A percentile compares a stretch with the other conserved stretches of the same genome.
These are phyloP conservation scores for Ciona savignyi DNA, from an alignment of 23 tunicate species.

Conservation along the genomic window DNA sequence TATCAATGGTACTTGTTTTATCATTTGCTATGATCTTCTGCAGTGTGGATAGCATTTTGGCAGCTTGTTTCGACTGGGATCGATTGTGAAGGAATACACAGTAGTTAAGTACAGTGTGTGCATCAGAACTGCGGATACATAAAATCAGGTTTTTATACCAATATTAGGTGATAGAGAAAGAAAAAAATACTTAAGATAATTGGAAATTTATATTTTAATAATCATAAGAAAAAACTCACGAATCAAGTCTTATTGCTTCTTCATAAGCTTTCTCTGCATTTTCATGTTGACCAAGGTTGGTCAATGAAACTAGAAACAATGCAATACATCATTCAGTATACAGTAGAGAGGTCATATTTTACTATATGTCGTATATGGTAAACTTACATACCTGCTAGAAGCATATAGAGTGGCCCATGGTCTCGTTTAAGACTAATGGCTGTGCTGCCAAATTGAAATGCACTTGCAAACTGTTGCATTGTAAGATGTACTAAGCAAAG, in stretches of 20 bases:
- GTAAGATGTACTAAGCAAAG: slow-evolving; percentile 73
- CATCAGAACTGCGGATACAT: slow-evolving; percentile 24
- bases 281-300: slow-evolving; percentile 52
- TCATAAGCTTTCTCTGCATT: slow-evolving; percentile 74
- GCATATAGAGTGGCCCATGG: slow-evolving; percentile 55
- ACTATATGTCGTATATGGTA: too few relatives aligned
- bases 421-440: slow-evolving; percentile 55
- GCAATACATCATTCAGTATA: neutral
- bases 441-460: slow-evolving; percentile 81
- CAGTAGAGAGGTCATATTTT: too few relatives aligned
- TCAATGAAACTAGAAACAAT: slow-evolving; percentile 50
- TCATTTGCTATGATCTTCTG: slow-evolving; percentile 9
- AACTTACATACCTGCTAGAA: slow-evolving; percentile 66
- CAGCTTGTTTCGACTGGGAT: slow-evolving; percentile 25
- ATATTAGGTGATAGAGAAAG: neutral
- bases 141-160: neutral
- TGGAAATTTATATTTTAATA: too few relatives aligned
- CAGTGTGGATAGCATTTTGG: slow-evolving; percentile 18
- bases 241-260: slow-evolving; percentile 39
- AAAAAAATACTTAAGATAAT: neutral
- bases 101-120: slow-evolving; percentile 31
- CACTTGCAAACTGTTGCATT: slow-evolving; percentile 86
- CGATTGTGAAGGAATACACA: slow-evolving; percentile 51
- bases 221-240: slow-evolving; percentile 35
- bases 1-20: slow-evolving; percentile 8